Conservation (phyloP, 2,888 invertebrate genomes). For the Buathra laborator region DNA sequence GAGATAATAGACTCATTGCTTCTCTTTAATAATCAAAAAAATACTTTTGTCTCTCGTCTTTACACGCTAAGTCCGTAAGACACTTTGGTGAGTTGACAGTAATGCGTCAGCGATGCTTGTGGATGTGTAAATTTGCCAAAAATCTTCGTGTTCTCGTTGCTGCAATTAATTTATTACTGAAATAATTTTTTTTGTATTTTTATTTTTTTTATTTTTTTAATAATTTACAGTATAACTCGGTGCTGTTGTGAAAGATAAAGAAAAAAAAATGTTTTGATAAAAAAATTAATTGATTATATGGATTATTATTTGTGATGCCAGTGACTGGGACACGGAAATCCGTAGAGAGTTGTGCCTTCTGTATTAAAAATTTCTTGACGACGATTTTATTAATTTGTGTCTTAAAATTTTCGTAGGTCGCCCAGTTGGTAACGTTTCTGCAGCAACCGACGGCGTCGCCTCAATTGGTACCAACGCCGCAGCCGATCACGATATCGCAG, state of each 20-base stretch:
- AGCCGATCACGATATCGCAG: slow-evolving; percentile 83
- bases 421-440: slow-evolving; percentile 92
- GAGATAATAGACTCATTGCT: slow-evolving; percentile 18
- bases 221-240: no score
- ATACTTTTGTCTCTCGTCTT: slow-evolving; percentile 62
- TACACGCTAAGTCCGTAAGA: slow-evolving; percentile 82
- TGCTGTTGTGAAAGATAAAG: background rate
- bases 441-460: slow-evolving; percentile 86
- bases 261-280: background rate
- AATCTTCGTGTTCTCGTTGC: background rate
- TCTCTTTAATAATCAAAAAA: slow-evolving; percentile 29
- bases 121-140: background rate
- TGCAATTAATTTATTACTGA: no score
- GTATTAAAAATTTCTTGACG: background rate
- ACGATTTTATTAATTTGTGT: background rate
- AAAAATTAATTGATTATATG: no score
- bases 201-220: no score
- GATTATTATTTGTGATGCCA: background rate
- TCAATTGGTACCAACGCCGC: slow-evolving; percentile 84
- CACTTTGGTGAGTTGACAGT: slow-evolving; percentile 80
- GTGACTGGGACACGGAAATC: background rate
- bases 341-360: background rate
- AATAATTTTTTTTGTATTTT: background rate
- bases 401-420: slow-evolving; percentile 86
- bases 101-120: slow-evolving; percentile 33